Conservation (phyloP, 2,113 vertebrate species). For the Piaya cayana region DNA sequence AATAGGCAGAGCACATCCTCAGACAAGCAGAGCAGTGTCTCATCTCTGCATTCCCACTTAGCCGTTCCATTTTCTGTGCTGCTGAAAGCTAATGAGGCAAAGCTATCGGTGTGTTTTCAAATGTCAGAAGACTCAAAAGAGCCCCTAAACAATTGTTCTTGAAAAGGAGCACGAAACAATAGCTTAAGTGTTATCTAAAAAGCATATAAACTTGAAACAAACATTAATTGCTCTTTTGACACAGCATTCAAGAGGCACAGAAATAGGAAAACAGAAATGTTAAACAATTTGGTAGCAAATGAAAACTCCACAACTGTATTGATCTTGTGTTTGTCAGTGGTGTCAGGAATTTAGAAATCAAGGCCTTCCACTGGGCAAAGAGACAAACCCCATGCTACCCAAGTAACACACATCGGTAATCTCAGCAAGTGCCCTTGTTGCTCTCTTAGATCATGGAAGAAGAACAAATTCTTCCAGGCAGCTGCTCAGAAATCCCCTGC, state of each 20-base stretch:
- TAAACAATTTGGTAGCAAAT: not conserved
- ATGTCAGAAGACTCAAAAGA: not conserved
- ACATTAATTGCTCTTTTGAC: not conserved
- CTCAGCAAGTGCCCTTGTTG: not conserved
- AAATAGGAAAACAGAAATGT: not conserved
- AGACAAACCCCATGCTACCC: not conserved
- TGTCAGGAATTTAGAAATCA: not conserved
- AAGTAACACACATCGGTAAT: not conserved
- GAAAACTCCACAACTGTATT: not conserved
- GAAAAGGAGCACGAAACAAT: not conserved
- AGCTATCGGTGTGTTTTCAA: not conserved
- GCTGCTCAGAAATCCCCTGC: not conserved
- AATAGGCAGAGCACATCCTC: not conserved
- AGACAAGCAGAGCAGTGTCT: not conserved
- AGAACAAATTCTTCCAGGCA: not conserved
- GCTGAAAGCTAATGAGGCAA: not conserved
- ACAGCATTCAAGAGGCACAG: not conserved
- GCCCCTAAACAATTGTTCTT: not conserved
- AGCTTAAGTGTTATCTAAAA: not conserved
- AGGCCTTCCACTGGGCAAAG: not conserved
- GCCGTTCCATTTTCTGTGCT: not conserved
- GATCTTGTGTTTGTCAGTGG: rapidly evolving
- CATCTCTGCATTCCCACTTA: not conserved
- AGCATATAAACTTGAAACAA: not conserved
- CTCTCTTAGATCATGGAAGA: not conserved